phyloP scores from a whole-genome alignment of 2,113 vertebrate genomes.

The Myrmecophaga tridactyla region DNA sequence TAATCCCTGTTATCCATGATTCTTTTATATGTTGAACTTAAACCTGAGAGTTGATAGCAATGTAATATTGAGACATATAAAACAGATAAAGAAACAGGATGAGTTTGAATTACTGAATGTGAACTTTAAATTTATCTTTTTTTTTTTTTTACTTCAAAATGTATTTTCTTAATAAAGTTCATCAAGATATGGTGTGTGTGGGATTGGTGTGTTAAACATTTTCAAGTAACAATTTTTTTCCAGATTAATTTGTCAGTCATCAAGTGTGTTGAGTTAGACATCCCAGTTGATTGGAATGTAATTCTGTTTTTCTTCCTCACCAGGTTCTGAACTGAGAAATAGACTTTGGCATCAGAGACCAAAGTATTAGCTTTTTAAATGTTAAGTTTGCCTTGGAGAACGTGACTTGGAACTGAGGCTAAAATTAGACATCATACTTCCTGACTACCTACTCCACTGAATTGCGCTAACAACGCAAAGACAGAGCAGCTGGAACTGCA shows the following conservation, averaged over 20 bases:
- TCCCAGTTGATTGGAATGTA: neutral
- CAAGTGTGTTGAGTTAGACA: neutral
- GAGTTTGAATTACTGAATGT: neutral
- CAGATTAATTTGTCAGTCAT: neutral
- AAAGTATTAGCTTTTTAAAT: conserved; percentile 22
- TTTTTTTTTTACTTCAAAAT: conserved; percentile 3
- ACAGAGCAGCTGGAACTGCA: neutral
- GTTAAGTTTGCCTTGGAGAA: neutral
- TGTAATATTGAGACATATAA: conserved; percentile 21
- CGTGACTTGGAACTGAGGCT: neutral
- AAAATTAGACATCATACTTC: neutral
- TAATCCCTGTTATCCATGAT: neutral
- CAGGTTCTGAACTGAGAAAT: conserved; percentile 7
- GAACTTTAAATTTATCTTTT: neutral
- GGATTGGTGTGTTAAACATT: neutral
- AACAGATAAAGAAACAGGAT: neutral
- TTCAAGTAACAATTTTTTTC: conserved; percentile 13
- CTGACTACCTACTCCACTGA: neutral
- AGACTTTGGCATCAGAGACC: neutral
- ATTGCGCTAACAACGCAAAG: neutral
- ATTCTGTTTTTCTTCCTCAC: neutral
- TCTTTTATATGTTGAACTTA: neutral
- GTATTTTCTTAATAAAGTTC: neutral
- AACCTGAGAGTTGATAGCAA: conserved; percentile 21
- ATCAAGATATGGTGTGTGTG: neutral